Conservation (phyloP, 2,113 vertebrate species). For the Sebastes schlegelii region DNA sequence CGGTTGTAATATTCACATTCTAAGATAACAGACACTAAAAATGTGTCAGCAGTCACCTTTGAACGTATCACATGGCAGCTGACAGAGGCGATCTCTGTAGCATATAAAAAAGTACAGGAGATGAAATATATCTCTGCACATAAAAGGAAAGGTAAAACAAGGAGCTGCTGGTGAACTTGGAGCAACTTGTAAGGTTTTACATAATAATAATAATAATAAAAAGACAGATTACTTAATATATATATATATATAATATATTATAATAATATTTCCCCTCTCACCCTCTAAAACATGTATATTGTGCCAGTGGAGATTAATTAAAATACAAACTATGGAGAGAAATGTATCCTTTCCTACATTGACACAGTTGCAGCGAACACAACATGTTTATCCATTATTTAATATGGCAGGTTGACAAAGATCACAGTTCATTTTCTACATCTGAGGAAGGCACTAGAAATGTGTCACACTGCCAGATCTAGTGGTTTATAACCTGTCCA, state of each 20-base stretch:
- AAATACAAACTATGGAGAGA: background rate
- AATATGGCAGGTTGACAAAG: background rate
- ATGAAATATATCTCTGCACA: background rate
- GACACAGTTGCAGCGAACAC: background rate
- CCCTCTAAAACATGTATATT: background rate
- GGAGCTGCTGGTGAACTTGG: background rate
- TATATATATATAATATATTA: no score
- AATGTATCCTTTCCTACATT: background rate
- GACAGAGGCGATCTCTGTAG: background rate
- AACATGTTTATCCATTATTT: background rate
- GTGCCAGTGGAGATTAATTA: no score
- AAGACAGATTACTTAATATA: background rate
- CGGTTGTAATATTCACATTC: background rate
- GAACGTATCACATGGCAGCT: no score
- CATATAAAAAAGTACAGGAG: background rate
- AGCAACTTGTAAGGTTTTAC: background rate
- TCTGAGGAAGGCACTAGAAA: background rate
- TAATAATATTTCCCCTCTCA: background rate
- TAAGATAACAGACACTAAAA: conserved; percentile 17
- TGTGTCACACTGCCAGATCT: background rate
- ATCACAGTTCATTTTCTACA: background rate
- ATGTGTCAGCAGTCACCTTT: background rate
- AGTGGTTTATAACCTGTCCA: background rate
- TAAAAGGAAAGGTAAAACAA: background rate
- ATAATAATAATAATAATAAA: no score